Evolutionary conservation across 2,113 vertebrate genomes (phyloP), one percentile per base, ranked within the genome.

Genomic region (Bombycilla garrulus): DNA sequence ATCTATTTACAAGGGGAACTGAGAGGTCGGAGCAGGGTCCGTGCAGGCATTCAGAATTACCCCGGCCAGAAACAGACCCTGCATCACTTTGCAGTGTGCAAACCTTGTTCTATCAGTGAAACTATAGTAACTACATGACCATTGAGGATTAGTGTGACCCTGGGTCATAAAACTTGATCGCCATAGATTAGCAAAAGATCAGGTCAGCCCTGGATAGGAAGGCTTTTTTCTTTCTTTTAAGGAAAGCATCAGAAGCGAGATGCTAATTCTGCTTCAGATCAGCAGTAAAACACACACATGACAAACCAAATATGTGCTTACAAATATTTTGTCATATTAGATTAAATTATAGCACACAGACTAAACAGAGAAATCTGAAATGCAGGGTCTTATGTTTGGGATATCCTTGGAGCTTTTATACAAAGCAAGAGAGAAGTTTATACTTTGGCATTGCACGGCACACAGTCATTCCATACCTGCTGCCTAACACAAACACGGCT

Each of bases 311-410:
- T 38, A 72, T 33, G 33, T 91, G 95, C 93, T 97, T 97, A 97
- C 95, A 97, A 97, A 97, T 91, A 97, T 93, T 97, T 97, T 96
- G 96, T 93, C 95, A 92, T 91, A 88, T 95, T 92, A 90, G 93
- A 97, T 97, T 97, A 95, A 95, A 94, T 96, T 92, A 86, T 80
- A 91, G 74, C 5, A 5, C 57, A 65, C 65, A 97, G 96, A 95
- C 96, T 97, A 97, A 97, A 97, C 95, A 95, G 78, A 95, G 71
- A 86, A 82, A 94, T 81, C 79, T 92, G 83, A 95, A 97, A 93
- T 90, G 73, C 78, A 81, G 74, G 23, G 50, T 77, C 78, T 84
- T 88, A 57, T 95, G 94, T 95, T 96, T 94, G 95, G 92, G 92
- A 96, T 92, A 92, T 83, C 88, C 81, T 86, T 71, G 92, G 87